Evolutionary conservation across 2,888 invertebrate species (phyloP).

Genomic region (Drosophila atripex): DNA sequence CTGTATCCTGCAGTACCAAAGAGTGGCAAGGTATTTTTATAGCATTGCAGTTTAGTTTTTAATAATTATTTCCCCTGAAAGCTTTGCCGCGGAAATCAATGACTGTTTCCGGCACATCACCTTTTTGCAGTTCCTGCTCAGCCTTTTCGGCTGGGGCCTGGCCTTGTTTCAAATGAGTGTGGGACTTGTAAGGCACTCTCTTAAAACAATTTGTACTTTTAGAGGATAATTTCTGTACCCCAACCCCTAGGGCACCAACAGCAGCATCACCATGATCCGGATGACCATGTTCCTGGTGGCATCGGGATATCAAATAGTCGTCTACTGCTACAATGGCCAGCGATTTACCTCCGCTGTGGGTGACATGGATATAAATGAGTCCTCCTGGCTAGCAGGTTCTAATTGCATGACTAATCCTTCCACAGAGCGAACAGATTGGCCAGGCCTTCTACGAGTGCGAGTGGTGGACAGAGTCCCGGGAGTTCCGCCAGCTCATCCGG

Average conservation of each 20-base stretch:
- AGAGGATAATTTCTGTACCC: not conserved
- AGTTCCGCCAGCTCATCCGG: conserved; percentile 67
- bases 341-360: conserved; percentile 62
- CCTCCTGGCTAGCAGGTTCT: not conserved
- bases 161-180: conserved; percentile 73
- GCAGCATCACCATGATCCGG: conserved; percentile 57
- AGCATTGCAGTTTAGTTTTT: not conserved
- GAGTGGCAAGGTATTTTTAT: conserved; percentile 58
- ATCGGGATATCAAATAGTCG: conserved; percentile 69
- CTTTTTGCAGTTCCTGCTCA: conserved; percentile 76
- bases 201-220: not conserved
- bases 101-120: conserved; percentile 70
- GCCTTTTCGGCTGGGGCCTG: conserved; percentile 71
- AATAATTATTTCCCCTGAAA: conserved; percentile 23
- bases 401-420: conserved; percentile 21
- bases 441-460: conserved; percentile 70
- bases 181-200: conserved; percentile 63
- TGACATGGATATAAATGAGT: conserved; percentile 4
- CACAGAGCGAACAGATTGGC: conserved; percentile 69
- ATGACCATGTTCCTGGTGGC: conserved; percentile 78
- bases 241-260: conserved; percentile 51
- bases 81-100: conserved; percentile 68
- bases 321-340: conserved; percentile 80
- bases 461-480: conserved; percentile 74
- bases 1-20: conserved; percentile 74